These are phyloP conservation scores for Leptobrachium leishanense DNA, from an alignment of 2,113 vertebrate species.

Conservation along the genomic window DNA sequence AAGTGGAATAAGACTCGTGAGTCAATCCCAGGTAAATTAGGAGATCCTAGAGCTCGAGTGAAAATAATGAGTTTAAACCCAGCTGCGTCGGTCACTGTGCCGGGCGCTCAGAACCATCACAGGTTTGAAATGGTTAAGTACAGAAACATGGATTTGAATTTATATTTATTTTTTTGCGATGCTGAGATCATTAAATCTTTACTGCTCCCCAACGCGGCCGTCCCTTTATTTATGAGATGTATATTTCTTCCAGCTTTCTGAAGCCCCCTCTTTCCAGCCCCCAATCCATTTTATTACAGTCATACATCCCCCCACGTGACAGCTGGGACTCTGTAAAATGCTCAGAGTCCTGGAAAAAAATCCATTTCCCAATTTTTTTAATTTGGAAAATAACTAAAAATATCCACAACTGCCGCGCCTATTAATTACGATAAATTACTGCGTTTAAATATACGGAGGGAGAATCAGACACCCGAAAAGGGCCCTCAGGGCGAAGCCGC, in stretches of 20 bases:
- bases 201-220: slow-evolving; percentile 56
- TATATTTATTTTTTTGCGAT: too few relatives aligned
- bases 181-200: slow-evolving; percentile 61
- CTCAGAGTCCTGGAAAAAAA: slow-evolving; percentile 52
- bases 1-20: too few relatives aligned
- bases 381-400: slow-evolving; percentile 46
- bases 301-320: slow-evolving; percentile 56
- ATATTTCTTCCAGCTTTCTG: slow-evolving; percentile 50
- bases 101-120: too few relatives aligned
- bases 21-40: too few relatives aligned
- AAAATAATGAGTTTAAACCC: too few relatives aligned
- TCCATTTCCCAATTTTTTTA: slow-evolving; percentile 47
- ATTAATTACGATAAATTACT: slow-evolving; percentile 43
- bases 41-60: too few relatives aligned
- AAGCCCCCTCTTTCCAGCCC: slow-evolving; percentile 23
- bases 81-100: too few relatives aligned
- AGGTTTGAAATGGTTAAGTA: slow-evolving; percentile 36
- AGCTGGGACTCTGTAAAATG: slow-evolving; percentile 59
- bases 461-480: not conserved
- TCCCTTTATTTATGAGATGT: slow-evolving; percentile 66
- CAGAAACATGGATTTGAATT: slow-evolving; percentile 50
- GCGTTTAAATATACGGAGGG: slow-evolving; percentile 24
- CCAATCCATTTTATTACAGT: slow-evolving; percentile 43
- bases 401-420: slow-evolving; percentile 27
- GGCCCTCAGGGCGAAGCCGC: not conserved